Percentiles rank a stretch among this genome's conserved stretches.
These are phyloP conservation scores for Rhodophaea formosa DNA, from an alignment of 2,888 invertebrate genomes.

Conservation along the genomic window DNA sequence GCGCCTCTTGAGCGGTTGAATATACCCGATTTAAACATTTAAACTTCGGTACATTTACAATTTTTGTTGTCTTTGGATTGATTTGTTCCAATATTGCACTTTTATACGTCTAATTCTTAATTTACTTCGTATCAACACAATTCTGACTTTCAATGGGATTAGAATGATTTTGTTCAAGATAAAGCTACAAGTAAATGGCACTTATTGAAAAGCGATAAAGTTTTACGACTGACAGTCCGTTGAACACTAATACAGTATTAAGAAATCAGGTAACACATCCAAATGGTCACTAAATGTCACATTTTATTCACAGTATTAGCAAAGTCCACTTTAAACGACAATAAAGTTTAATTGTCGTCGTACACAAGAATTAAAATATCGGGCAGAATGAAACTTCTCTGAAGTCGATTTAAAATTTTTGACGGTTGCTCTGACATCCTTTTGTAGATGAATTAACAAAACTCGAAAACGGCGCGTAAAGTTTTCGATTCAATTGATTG, in stretches of 20 bases:
- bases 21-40: constrained; percentile 74
- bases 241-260: constrained; percentile 41
- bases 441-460: constrained; percentile 31
- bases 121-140: constrained; percentile 39
- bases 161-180: constrained; percentile 56
- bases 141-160: constrained; percentile 62
- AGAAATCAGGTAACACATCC: constrained; percentile 40
- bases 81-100: constrained; percentile 69
- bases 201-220: constrained; percentile 31
- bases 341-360: constrained; percentile 62
- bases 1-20: constrained; percentile 68
- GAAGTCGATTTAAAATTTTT: constrained; percentile 66
- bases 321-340: constrained; percentile 19
- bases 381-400: constrained; percentile 62
- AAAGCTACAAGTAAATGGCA: constrained; percentile 69
- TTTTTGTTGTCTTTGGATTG: constrained; percentile 62
- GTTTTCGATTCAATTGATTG: constrained; percentile 26
- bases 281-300: constrained; percentile 52
- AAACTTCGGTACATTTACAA: constrained; percentile 46
- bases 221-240: constrained; percentile 31
- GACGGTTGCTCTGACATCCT: constrained; percentile 73
- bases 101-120: constrained; percentile 42
- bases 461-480: constrained; percentile 15
- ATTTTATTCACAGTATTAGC: constrained; percentile 43
- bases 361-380: constrained; percentile 74